A percentile compares a stretch with the other conserved stretches of the same genome.
These are phyloP conservation scores for Passer montanus DNA, from an alignment of 2,113 vertebrate species.

Conservation along the genomic window DNA sequence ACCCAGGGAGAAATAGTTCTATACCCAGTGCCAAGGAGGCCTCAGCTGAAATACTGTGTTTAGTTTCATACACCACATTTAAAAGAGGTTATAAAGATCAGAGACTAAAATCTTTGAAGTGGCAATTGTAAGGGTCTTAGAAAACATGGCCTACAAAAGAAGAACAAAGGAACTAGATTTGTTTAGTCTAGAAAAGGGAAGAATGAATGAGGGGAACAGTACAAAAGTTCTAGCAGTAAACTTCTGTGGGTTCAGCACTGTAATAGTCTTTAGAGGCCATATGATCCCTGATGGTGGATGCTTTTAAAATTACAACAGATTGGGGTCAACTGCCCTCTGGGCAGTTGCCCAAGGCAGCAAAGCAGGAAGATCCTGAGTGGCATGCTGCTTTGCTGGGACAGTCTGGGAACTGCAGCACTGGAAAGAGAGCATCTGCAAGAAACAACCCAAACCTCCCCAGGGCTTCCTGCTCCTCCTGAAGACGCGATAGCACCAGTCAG, in stretches of 20 bases:
- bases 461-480: not conserved
- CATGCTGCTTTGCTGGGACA: not conserved
- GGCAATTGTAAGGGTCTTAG: not conserved
- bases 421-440: not conserved
- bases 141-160: not conserved
- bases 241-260: not conserved
- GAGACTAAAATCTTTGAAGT: not conserved
- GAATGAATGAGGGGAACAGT: not conserved
- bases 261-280: not conserved
- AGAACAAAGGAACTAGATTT: not conserved
- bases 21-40: not conserved
- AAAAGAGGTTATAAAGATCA: not conserved
- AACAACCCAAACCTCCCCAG: not conserved
- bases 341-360: not conserved
- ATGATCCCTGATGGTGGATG: not conserved
- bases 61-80: not conserved
- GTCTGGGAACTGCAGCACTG: not conserved
- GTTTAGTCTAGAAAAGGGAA: not conserved
- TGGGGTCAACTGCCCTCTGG: not conserved
- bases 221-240: not conserved
- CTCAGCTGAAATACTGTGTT: not conserved
- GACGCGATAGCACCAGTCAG: not conserved
- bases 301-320: not conserved
- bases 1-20: not conserved
- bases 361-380: not conserved